Evolutionary conservation across 2,888 invertebrate genomes (phyloP).

Genomic region (Drosophila buzzatii): DNA sequence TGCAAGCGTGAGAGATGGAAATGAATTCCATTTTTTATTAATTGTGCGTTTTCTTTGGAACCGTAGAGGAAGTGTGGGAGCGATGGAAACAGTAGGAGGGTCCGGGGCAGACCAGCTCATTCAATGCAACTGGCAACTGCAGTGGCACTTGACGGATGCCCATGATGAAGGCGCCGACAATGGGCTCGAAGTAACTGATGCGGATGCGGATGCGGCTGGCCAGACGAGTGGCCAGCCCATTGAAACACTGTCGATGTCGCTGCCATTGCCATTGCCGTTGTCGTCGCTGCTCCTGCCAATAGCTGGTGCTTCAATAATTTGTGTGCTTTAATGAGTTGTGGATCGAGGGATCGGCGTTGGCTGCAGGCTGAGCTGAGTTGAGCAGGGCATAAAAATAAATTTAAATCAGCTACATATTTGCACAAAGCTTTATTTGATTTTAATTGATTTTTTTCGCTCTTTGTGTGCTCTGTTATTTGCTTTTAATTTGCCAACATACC

Average conservation of each 20-base stretch:
- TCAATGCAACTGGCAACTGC: conserved; percentile 26
- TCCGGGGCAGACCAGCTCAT: background rate
- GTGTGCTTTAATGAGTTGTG: conserved; percentile 53
- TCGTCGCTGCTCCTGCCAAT: conserved; percentile 4
- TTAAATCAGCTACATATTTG: conserved; percentile 77
- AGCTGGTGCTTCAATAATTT: conserved; percentile 17
- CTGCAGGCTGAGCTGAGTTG: background rate
- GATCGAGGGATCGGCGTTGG: background rate
- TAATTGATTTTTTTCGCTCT: conserved; percentile 69
- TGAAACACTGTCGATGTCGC: conserved; percentile 54
- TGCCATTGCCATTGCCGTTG: conserved; percentile 21
- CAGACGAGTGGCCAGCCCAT: conserved; percentile 51
- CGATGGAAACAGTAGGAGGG: background rate
- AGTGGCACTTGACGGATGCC: conserved; percentile 65
- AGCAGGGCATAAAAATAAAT: conserved; percentile 58
- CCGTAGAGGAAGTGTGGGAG: background rate
- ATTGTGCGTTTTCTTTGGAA: conserved; percentile 50
- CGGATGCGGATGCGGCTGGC: conserved; percentile 30
- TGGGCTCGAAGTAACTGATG: conserved; percentile 11
- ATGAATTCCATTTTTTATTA: conserved; percentile 70
- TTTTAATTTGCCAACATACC: conserved; percentile 68
- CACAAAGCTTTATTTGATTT: conserved; percentile 79
- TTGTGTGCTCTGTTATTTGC: conserved; percentile 57
- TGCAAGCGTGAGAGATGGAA: conserved; percentile 50
- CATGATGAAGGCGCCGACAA: conserved; percentile 37